Conservation (phyloP, 2,113 vertebrate genomes). For the Tympanuchus pallidicinctus region DNA sequence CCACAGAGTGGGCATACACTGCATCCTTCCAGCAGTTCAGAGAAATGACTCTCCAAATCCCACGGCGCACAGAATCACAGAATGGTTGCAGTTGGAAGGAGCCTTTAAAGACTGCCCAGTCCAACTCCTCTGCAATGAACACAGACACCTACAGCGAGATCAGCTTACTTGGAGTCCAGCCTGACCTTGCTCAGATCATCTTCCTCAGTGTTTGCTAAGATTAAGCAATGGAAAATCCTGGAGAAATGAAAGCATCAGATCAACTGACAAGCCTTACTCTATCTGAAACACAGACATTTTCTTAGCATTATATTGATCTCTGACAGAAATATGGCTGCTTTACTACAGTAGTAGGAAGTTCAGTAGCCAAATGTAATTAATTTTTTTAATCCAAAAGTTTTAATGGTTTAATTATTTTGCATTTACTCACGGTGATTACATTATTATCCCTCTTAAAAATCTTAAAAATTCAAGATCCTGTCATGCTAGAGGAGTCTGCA, state of each 20-base stretch:
- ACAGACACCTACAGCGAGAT: too few relatives aligned
- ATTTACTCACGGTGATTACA: neutral
- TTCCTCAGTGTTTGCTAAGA: neutral
- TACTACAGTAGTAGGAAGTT: neutral
- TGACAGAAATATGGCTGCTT: neutral
- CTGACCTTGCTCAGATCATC: neutral
- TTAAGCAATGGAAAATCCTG: neutral
- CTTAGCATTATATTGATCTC: neutral
- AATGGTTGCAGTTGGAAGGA: too few relatives aligned
- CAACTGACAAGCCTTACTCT: neutral
- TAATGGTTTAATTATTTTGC: neutral
- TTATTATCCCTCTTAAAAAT: neutral
- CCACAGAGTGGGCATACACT: neutral
- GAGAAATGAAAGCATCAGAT: neutral
- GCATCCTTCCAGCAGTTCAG: neutral
- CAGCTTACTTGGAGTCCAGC: too few relatives aligned
- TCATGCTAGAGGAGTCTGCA: neutral
- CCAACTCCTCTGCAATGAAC: too few relatives aligned
- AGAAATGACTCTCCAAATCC: neutral
- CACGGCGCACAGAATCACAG: too few relatives aligned
- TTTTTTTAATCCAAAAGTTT: neutral
- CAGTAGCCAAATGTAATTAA: neutral
- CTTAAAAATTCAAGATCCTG: neutral
- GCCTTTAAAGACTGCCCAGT: too few relatives aligned
- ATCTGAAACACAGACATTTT: neutral